phyloP scores from a whole-genome alignment of 2,888 invertebrate genomes.

The Scelioninae gen. 1 region DNA sequence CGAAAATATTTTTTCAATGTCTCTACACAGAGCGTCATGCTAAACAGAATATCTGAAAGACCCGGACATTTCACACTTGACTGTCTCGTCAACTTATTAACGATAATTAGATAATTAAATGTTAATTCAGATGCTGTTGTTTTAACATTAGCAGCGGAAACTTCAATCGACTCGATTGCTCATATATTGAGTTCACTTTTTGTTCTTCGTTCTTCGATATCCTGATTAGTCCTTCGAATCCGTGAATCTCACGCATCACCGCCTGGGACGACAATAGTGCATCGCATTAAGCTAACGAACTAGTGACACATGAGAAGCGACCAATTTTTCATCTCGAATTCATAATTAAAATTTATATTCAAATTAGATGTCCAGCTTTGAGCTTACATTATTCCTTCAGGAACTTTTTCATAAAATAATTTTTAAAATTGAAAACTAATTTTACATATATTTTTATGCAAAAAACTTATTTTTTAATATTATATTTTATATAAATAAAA shows the following conservation, averaged over 20 bases:
- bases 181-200: not conserved
- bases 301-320: conserved; percentile 3
- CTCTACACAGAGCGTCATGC: conserved; percentile 8
- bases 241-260: not conserved
- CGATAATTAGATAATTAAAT: conserved; percentile 5
- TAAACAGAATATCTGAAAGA: conserved; percentile 16
- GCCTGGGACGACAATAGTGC: conserved; percentile 8
- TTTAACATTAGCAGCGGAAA: not conserved
- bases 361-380: no score
- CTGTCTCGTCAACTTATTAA: conserved; percentile 11
- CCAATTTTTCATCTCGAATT: conserved; percentile 6
- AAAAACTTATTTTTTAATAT: no score
- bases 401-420: no score
- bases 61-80: conserved; percentile 10
- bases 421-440: no score
- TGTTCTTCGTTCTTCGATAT: not conserved
- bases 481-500: no score
- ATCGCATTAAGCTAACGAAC: conserved; percentile 30
- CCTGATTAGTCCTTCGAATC: conserved; percentile 7
- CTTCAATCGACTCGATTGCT: not conserved
- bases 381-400: no score
- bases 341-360: not conserved
- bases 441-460: no score
- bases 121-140: conserved; percentile 8
- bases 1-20: conserved; percentile 31